Base-by-base conservation (phyloP, 2,888 invertebrate genomes). In the Drosophila peninsularis region DNA sequence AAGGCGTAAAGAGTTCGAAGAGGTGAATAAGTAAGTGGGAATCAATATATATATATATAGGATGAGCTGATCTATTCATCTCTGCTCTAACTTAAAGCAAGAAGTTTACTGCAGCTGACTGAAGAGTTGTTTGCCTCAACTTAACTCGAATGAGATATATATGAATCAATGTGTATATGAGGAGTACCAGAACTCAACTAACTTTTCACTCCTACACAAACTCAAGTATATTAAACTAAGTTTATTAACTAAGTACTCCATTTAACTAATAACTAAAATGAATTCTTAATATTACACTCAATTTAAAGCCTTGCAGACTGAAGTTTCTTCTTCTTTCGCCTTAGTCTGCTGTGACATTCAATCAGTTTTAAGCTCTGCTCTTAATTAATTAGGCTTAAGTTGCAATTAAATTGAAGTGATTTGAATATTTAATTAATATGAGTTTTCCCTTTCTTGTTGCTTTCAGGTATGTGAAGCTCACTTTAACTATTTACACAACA, bases 401-500 rank as follows among this genome's bases (percentile, higher is more conserved):
- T 5, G 21, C 32, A 32, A 34, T 47, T 54, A 32, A 24, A 14
- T 37, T 37, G 14, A 11, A 21, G 17, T 32, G 30, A 58, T 37
- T 37, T 49, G 36, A 45, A 50, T 42, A 53, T 34, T 69, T 69
- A 50, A 75, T 52, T 81, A 72, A 77, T 50, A 0, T 45, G 14
- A 24, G 13, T 56, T 54, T 54, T 65, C n/a, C 64, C 53, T 74
- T 27, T 62, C 45, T 64, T 50, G 61, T 65, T 75, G 42, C 30
- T 87, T 85, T 24, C 88, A 88, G 88, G 88, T 88, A 88, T 74
- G 88, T 85, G 57, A 63, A 76, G 27, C 56, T 58, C 44, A 55
- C 71, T 61, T 54, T 30, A 44, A 36, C 49, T 41, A 50, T 47
- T 54, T 52, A 64, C 34, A 49, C 62, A 32, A 24, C 45, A 44